phyloP scores from a whole-genome alignment of 2,797 vertebrate genomes.

The Periparus ater region DNA sequence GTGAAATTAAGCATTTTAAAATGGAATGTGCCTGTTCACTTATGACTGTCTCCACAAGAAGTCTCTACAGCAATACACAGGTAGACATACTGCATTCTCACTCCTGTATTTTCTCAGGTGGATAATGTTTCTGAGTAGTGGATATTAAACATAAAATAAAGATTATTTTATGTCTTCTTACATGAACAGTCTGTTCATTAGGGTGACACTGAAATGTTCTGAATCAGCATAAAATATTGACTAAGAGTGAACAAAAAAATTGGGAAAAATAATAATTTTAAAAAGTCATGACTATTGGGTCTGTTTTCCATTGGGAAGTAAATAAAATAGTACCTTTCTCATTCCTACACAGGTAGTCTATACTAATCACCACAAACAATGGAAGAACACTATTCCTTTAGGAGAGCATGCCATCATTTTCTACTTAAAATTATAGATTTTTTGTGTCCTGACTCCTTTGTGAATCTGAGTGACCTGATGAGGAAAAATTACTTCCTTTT shows the following conservation, averaged over 20 bases:
- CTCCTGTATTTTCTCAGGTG: background rate
- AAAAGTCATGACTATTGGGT: background rate
- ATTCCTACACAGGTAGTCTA: background rate
- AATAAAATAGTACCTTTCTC: background rate
- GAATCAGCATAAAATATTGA: background rate
- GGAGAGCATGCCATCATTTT: background rate
- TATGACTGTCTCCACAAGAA: background rate
- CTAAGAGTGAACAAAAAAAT: background rate
- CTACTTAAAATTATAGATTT: background rate
- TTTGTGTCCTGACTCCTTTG: background rate
- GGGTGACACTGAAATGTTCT: background rate
- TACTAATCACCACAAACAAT: background rate
- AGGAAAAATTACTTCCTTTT: background rate
- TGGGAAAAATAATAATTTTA: background rate
- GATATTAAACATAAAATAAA: slow-evolving; percentile 14
- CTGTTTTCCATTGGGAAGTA: background rate
- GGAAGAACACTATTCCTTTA: background rate
- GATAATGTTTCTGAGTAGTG: background rate
- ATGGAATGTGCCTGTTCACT: background rate
- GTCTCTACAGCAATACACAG: background rate
- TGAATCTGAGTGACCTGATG: background rate
- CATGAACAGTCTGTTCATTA: background rate
- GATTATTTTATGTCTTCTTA: background rate
- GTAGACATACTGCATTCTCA: background rate
- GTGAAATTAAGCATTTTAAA: slow-evolving; percentile 59